A percentile compares a stretch with the other conserved stretches of the same genome.
Conservation (phyloP, 2,888 invertebrate species). For the Drosophila vallismaia region DNA sequence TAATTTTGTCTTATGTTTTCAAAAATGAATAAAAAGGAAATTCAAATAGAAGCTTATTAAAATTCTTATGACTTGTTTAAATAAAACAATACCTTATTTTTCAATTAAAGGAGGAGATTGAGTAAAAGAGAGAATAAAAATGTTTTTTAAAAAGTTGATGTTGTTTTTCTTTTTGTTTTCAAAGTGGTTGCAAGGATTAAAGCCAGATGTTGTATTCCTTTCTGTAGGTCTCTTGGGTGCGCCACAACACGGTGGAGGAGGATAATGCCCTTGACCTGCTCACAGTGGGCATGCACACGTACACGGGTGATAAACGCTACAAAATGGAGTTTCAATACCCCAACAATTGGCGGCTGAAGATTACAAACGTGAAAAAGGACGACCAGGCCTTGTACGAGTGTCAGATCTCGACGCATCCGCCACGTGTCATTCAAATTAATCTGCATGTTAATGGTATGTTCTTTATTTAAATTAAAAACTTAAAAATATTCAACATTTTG, state of each 20-base stretch:
- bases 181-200: background rate
- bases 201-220: background rate
- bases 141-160: no score
- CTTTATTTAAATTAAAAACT: background rate
- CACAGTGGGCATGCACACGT: constrained; percentile 88
- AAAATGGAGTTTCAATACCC: constrained; percentile 86
- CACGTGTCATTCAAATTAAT: constrained; percentile 85
- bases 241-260: constrained; percentile 85
- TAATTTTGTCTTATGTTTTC: no score
- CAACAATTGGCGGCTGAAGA: constrained; percentile 86
- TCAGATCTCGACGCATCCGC: constrained; percentile 86
- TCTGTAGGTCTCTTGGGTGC: constrained; percentile 89
- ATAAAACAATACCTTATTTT: no score
- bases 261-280: constrained; percentile 87
- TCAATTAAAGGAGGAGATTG: no score
- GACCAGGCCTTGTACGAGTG: constrained; percentile 86
- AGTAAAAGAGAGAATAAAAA: no score
- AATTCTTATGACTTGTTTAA: no score
- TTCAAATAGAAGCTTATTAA: no score
- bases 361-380: constrained; percentile 84
- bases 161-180: background rate
- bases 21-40: no score
- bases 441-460: constrained; percentile 84
- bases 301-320: constrained; percentile 87
- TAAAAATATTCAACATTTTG: background rate